Conservation (phyloP, 2,888 invertebrate species). For the Cephus spinipes region DNA sequence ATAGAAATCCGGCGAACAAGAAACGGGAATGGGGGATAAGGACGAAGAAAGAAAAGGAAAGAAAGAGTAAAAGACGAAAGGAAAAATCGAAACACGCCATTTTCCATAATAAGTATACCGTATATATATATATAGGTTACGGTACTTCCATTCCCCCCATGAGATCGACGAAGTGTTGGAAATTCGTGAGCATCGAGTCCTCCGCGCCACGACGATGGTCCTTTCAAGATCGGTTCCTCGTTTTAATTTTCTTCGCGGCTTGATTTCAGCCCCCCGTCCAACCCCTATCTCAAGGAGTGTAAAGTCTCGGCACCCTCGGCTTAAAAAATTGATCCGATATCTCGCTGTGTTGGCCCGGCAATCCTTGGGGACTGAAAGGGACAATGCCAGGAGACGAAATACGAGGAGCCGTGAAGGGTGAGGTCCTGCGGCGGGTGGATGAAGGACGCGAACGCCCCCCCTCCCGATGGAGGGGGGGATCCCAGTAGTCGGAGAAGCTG, state of each 20-base stretch:
- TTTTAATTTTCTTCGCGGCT: conserved; percentile 67
- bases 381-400: conserved; percentile 58
- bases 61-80: conserved; percentile 13
- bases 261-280: conserved; percentile 55
- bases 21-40: conserved; percentile 8
- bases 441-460: conserved; percentile 27
- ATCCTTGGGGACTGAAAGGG: conserved; percentile 61
- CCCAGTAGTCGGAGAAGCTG: neutral
- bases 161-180: conserved; percentile 8
- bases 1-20: neutral
- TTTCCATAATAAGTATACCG: conserved; percentile 16
- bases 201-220: conserved; percentile 34
- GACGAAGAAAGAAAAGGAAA: conserved; percentile 14
- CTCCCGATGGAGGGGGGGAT: neutral
- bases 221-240: conserved; percentile 52
- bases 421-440: conserved; percentile 21
- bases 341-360: conserved; percentile 62
- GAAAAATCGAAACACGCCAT: conserved; percentile 7
- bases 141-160: neutral
- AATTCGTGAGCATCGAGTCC: conserved; percentile 33
- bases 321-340: conserved; percentile 68
- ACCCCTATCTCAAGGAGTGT: conserved; percentile 57
- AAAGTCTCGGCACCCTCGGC: conserved; percentile 65
- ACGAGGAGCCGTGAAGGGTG: conserved; percentile 35
- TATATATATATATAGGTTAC: neutral